phyloP scores from a whole-genome alignment of 2,797 vertebrate species.

The Vultur gryphus region DNA sequence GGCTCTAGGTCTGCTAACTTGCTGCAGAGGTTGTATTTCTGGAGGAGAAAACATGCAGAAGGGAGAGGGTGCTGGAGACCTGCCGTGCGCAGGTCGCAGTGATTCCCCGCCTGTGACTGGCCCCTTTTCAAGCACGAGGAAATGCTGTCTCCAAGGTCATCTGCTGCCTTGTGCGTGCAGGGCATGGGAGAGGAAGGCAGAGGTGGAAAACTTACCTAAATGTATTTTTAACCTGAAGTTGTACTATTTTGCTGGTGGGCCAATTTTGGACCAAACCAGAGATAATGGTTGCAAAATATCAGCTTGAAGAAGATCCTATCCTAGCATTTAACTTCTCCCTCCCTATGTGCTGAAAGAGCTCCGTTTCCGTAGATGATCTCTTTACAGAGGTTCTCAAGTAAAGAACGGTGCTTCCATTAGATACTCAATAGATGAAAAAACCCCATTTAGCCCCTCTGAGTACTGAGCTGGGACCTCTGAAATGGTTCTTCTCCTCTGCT shows the following conservation, averaged over 20 bases:
- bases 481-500: neutral
- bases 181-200: neutral
- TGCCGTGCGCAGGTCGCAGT: rapidly evolving
- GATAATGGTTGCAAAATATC: neutral
- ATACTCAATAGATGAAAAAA: neutral
- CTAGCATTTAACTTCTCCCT: neutral
- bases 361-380: neutral
- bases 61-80: neutral
- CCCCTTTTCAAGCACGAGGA: neutral
- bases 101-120: rapidly evolving
- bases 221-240: neutral
- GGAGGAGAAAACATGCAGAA: neutral
- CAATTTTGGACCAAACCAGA: neutral
- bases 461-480: neutral
- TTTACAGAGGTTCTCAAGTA: neutral
- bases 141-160: neutral
- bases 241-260: neutral
- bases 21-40: neutral
- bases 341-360: neutral
- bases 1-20: neutral
- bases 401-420: neutral
- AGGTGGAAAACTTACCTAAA: neutral
- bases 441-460: neutral
- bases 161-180: neutral
- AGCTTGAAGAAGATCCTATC: neutral